Evolutionary conservation across 2,113 vertebrate species (phyloP).

Genomic region (Australoheros scitulus): DNA sequence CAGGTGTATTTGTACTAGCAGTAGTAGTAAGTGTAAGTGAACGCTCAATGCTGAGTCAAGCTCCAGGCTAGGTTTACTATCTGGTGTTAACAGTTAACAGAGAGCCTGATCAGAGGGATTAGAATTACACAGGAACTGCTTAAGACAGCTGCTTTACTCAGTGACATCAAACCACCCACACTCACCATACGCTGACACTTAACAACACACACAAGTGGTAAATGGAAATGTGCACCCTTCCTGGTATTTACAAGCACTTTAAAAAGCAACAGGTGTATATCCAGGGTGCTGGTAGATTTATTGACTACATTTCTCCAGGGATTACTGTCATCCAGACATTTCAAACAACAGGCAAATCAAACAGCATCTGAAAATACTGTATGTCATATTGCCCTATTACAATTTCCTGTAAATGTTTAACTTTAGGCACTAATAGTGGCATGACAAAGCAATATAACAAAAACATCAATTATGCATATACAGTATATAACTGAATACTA

Average conservation of each 20-base stretch:
- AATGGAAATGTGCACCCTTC: slow-evolving; percentile 48
- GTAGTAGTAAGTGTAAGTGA: neutral
- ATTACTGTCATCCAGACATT: slow-evolving; percentile 6
- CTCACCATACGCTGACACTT: slow-evolving; percentile 41
- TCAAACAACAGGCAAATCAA: neutral
- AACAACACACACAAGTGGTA: slow-evolving; percentile 42
- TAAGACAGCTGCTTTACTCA: slow-evolving; percentile 66
- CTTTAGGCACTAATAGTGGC: neutral
- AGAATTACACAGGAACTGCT: slow-evolving; percentile 68
- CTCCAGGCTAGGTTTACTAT: slow-evolving; percentile 64
- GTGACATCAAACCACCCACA: slow-evolving; percentile 56
- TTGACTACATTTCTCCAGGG: slow-evolving; percentile 3
- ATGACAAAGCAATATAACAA: neutral
- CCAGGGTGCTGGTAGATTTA: slow-evolving; percentile 6
- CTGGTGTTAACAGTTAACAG: slow-evolving; percentile 70
- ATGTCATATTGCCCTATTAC: neutral
- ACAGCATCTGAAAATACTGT: neutral
- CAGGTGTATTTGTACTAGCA: slow-evolving; percentile 11
- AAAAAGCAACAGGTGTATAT: slow-evolving; percentile 52
- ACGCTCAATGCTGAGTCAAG: slow-evolving; percentile 21
- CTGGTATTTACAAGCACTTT: slow-evolving; percentile 27
- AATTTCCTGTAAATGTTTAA: neutral
- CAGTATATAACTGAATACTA: neutral
- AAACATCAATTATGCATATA: fast-evolving
- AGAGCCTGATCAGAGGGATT: slow-evolving; percentile 64